Evolutionary conservation across 1,140 invertebrate species (phyloP), one percentile per base, ranked within the genome.

Genomic region (Diabrotica undecimpunctata): DNA sequence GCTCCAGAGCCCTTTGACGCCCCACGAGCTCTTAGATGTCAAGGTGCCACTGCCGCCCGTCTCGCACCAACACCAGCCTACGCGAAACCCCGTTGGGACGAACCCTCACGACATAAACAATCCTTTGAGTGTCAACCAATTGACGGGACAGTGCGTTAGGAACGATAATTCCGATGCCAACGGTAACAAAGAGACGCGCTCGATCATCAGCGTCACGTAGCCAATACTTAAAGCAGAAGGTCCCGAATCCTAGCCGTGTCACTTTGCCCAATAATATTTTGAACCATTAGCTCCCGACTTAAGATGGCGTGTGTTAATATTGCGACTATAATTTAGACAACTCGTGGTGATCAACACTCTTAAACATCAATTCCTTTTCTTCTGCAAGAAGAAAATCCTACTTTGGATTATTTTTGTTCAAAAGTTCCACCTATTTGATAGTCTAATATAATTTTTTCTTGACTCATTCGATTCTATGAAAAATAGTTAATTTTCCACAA

Each of bases 51-150:
- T 72, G 57, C 72, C 75, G 35, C 70, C 72, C 66, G 79, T 78
- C 41, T 77, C 79, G 51, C 74, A 78, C 11, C 66, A 79, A 41
- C 74, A 79, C 68, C 75, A 69, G 60, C 79, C 75, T 50, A 81
- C 82, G 41, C 83, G 90, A 51, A 87, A 91, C 77, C 92, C 93
- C 13, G 92, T 95, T 46, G 93, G 92, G 61, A 93, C 92, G 8
- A 94, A 95, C 80, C 93, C 93, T 9, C 87, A 92, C 71, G 92
- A 94, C 82, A 90, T 91, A 63, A 95, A 95, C 81, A 95, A 95
- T 83, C 93, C 93, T 25, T 82, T 94, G 35, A 93, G 91, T 79
- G 92, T 95, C 39, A 93, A 93, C 73, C 91, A 93, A 80, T 80
- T 94, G 65, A 94, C 91, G 50, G 91, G 87, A 70, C 86, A 88